Conservation (phyloP, 2,797 vertebrate genomes). For the Eleutherodactylus coqui region DNA sequence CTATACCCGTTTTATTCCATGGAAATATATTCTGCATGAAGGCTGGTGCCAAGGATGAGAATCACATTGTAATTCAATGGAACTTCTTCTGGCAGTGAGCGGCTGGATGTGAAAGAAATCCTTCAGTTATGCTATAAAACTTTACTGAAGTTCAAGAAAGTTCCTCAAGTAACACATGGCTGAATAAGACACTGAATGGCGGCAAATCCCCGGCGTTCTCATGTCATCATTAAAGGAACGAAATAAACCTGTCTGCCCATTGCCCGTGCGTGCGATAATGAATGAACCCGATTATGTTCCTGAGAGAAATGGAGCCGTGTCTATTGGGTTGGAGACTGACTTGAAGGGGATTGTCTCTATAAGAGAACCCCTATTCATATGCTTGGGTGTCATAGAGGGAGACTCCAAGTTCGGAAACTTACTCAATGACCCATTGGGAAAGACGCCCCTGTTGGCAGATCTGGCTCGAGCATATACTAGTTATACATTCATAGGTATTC, state of each 20-base stretch:
- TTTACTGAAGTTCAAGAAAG: slow-evolving; percentile 24
- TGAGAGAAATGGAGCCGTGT: background rate
- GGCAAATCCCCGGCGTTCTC: background rate
- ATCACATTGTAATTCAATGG: slow-evolving; percentile 57
- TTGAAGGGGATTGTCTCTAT: no score
- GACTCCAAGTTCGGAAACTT: no score
- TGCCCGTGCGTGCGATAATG: background rate
- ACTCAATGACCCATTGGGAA: no score
- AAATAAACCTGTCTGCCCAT: background rate
- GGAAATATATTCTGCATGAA: slow-evolving; percentile 51
- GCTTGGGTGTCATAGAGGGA: no score
- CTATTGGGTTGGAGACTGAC: no score
- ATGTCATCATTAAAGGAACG: background rate
- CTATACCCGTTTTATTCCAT: slow-evolving; percentile 43
- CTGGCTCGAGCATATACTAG: background rate
- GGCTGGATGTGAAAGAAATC: slow-evolving; percentile 41
- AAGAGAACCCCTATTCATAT: no score
- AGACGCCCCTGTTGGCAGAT: background rate
- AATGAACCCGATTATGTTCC: background rate
- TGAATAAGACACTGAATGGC: background rate
- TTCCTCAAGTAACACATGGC: slow-evolving; percentile 28
- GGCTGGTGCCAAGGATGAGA: slow-evolving; percentile 53
- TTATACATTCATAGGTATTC: background rate
- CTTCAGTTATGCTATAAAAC: slow-evolving; percentile 56
- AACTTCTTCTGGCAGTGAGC: slow-evolving; percentile 54